Base-by-base conservation (phyloP, 23 tunicate species). In the Halocynthia roretzi region DNA sequence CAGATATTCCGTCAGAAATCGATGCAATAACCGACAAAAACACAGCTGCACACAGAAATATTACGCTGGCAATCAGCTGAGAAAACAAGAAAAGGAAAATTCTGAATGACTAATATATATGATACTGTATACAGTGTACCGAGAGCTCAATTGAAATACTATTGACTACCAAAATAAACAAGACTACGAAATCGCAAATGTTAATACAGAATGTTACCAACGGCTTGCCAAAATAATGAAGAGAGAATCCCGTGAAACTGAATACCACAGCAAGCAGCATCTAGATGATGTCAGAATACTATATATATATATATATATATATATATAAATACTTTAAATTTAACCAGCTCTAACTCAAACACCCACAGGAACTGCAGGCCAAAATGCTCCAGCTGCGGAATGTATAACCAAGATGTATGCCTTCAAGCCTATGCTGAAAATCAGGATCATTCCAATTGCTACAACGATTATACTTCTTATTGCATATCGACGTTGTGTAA, bases 311-410 rank as follows among this genome's bases (percentile, higher is more conserved):
- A n/a, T 31, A 31, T 31, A 31, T 31, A 31, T 31, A 31, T 4
- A 31, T n/a, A 4, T 31, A 31, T 31, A 31, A 0, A 31, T 31
- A 31, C 44, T 31, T 31, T 31, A 31, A 1, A 31, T 31, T 31
- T 31, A 0, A 31, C 44, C 44, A 31, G 44, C 44, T 31, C 44
- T 31, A 31, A 18, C 18, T 68, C 12, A 11, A 15, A 11, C 12
- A 20, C 78, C 56, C 22, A 74, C 78, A 44, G 78, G 78, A 15
- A 74, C 78, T 14, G 78, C 78, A 21, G 78, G 78, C 78, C 78
- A 74, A 48, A 74, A 74, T 14, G 78, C 78, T 10, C 78, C 78
- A 22, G 78, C 19, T 54, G 66, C 55, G 10, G 78, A 74, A 54
- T 74, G 55, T 5, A 50, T 74, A 19, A 48, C 56, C 78, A 74